Base-by-base conservation (phyloP, 2,113 vertebrate genomes). In the Onychorhynchus coronatus region DNA sequence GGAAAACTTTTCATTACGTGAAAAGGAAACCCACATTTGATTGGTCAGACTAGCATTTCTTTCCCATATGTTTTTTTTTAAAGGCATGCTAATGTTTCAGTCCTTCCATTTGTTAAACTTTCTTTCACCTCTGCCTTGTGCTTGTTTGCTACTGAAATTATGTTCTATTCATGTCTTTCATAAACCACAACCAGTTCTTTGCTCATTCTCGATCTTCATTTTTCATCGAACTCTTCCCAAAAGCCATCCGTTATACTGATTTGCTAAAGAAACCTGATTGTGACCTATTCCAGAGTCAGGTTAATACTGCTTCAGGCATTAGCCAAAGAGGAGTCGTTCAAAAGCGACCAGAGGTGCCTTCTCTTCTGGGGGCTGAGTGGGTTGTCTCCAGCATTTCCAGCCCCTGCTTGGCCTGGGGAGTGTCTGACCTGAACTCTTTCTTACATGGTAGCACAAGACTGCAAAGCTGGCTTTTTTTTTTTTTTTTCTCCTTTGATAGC, bases 331-430 rank as follows among this genome's bases (percentile, higher is more conserved):
- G 94, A 95, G 95, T 96, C 73, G 85, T 94, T 96, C 91, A 87
- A 35, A 86, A 96, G 91, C 73, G 92, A 97, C 96, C 96, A 94
- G 94, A 96, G 97, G 97, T 97, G 97, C 97, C 97, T 97, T 97
- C 96, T 96, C 94, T 95, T 97, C 95, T 85, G 71, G 96, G 89
- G 96, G 87, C 96, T 95, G 93, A 93, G 58, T 94, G 49, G 61
- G 37, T 96, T 92, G 61, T 95, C 85, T 96, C 62, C 70, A 96
- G 93, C 85, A 89, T 96, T 97, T 89, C 85, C 73, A 93, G 93
- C 65, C 93, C 87, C 89, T 94, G 87, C 95, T 97, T 97, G 81
- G 89, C 91, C 92, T 95, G 85, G 59, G 81, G 55, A 89, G 93
- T 75, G 94, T 74, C 91, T 91, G 47, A 91, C 70, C 76, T 94